These are phyloP conservation scores for Myocastor coypus DNA, from an alignment of 2,113 vertebrate genomes.

Conservation along the genomic window DNA sequence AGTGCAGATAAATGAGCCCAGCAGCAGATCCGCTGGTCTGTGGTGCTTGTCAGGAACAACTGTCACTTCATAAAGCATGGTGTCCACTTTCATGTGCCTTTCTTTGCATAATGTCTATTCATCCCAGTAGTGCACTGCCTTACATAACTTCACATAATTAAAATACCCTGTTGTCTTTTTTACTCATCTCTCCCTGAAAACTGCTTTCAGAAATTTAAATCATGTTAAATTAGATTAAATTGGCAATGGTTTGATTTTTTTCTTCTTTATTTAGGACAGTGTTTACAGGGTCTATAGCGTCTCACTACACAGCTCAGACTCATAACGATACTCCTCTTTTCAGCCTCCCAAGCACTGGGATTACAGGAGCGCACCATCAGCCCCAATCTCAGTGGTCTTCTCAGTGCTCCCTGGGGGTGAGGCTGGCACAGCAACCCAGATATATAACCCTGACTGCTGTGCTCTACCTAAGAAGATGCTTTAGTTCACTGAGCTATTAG, in stretches of 20 bases:
- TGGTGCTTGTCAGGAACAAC: neutral
- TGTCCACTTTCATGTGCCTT: neutral
- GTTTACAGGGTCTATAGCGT: too few relatives aligned
- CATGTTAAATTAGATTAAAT: neutral
- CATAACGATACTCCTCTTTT: too few relatives aligned
- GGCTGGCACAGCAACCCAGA: too few relatives aligned
- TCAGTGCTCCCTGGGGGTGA: too few relatives aligned
- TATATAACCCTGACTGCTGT: too few relatives aligned
- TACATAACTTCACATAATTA: neutral
- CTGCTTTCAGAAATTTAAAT: neutral
- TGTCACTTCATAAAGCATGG: neutral
- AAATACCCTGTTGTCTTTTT: neutral
- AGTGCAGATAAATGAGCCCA: neutral
- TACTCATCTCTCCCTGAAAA: neutral
- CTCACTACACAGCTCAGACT: too few relatives aligned
- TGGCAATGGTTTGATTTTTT: neutral
- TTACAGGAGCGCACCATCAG: too few relatives aligned
- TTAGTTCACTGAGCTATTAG: too few relatives aligned
- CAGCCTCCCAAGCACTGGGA: too few relatives aligned
- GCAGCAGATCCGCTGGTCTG: neutral
- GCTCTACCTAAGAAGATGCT: too few relatives aligned
- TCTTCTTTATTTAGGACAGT: too few relatives aligned
- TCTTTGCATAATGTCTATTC: constrained; percentile 7
- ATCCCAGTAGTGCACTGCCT: neutral
- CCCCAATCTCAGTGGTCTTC: too few relatives aligned